These are phyloP conservation scores for Eclectus roratus DNA, from an alignment of 2,113 vertebrate genomes.

Conservation along the genomic window DNA sequence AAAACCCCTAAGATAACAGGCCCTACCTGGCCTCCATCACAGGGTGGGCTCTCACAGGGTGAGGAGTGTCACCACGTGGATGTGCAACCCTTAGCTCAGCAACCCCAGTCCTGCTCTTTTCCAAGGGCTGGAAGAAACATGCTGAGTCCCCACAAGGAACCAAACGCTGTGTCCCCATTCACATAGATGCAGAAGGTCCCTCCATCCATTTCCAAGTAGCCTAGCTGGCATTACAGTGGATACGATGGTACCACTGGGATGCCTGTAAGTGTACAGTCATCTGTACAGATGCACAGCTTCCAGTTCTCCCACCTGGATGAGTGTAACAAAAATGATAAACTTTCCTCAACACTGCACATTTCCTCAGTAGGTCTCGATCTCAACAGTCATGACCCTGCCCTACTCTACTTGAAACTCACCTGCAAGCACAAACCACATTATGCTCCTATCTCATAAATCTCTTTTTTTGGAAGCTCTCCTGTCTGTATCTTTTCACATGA, in stretches of 20 bases:
- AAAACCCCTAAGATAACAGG: neutral
- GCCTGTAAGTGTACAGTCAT: accelerated
- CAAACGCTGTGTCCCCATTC: neutral
- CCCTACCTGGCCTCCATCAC: neutral
- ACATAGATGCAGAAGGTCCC: neutral
- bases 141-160: neutral
- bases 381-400: neutral
- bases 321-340: neutral
- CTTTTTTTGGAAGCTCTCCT: neutral
- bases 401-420: neutral
- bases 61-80: neutral
- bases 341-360: neutral
- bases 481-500: neutral
- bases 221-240: neutral
- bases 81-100: accelerated
- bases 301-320: neutral
- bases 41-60: neutral
- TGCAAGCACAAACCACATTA: neutral
- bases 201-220: neutral
- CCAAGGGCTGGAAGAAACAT: neutral
- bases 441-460: neutral
- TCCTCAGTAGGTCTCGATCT: neutral
- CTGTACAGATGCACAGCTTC: neutral
- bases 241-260: neutral
- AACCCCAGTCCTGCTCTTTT: neutral